Evolutionary conservation across 2,113 vertebrate species (phyloP).

Genomic region (Mormyrus lacerda): DNA sequence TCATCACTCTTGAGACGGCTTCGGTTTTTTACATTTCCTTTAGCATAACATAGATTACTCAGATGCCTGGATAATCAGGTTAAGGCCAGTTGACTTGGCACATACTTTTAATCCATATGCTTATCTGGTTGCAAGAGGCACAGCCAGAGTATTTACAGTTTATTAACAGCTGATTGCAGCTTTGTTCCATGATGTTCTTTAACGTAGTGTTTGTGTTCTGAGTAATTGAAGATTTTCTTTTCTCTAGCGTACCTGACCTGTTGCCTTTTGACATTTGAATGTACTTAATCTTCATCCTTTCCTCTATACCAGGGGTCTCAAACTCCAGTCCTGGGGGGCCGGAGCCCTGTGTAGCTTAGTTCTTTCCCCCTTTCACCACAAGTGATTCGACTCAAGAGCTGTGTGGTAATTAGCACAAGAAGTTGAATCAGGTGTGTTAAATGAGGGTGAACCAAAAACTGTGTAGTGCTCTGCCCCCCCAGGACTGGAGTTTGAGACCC

Average conservation of each 20-base stretch:
- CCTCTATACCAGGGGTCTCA: too few species aligned
- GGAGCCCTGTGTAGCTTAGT: too few species aligned
- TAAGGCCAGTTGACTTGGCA: background rate
- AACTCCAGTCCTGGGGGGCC: too few species aligned
- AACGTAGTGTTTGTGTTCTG: background rate
- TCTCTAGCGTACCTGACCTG: background rate
- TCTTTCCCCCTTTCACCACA: too few species aligned
- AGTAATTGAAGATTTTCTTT: background rate
- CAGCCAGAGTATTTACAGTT: background rate
- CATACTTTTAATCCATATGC: slow-evolving; percentile 3
- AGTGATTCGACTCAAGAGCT: too few species aligned
- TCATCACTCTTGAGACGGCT: background rate
- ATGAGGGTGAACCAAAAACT: too few species aligned
- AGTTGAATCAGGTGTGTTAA: too few species aligned
- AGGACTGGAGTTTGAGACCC: too few species aligned
- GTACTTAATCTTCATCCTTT: background rate
- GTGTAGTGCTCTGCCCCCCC: too few species aligned
- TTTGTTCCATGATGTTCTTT: background rate
- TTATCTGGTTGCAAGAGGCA: background rate
- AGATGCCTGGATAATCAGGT: background rate
- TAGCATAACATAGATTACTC: background rate
- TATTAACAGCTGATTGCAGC: background rate
- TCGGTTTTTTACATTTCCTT: background rate
- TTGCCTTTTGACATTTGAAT: background rate
- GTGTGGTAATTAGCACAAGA: too few species aligned